Evolutionary conservation across 1,140 invertebrate genomes (phyloP).

Genomic region (Psilanteris sp.): DNA sequence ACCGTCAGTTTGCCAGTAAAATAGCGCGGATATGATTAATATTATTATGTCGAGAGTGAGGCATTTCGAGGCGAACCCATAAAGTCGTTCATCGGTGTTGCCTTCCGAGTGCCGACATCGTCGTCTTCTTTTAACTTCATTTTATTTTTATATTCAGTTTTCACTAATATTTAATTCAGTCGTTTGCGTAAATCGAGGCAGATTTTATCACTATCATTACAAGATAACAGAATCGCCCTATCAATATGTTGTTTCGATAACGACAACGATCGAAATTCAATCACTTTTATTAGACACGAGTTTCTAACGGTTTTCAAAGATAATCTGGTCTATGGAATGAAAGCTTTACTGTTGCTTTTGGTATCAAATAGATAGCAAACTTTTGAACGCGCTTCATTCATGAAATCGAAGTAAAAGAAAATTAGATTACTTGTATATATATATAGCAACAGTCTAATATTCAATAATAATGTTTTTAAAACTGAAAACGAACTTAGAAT

Average conservation of each 20-base stretch:
- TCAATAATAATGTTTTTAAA: no score
- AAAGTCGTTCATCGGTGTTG: conserved; percentile 27
- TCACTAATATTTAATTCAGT: conserved; percentile 59
- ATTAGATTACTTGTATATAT: no score
- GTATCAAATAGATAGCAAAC: no score
- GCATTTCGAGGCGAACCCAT: conserved; percentile 74
- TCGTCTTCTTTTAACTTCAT: conserved; percentile 17
- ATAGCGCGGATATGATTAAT: conserved; percentile 73
- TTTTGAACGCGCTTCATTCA: no score
- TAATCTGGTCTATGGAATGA: no score
- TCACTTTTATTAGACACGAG: no score
- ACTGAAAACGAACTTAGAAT: no score
- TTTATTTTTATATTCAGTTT: conserved; percentile 42
- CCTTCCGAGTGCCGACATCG: conserved; percentile 24
- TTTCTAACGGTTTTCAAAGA: no score
- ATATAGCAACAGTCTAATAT: no score
- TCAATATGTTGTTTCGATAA: background rate
- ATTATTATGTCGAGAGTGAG: conserved; percentile 73
- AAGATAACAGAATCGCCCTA: conserved; percentile 34
- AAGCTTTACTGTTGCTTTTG: no score
- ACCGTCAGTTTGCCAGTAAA: conserved; percentile 25
- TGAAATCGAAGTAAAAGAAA: no score
- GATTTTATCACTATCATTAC: conserved; percentile 47
- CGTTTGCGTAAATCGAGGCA: conserved; percentile 59
- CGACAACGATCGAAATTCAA: no score